Evolutionary conservation across 2,113 vertebrate species (phyloP), one percentile per base, ranked within the genome.

Genomic region (Zapus hudsonius): DNA sequence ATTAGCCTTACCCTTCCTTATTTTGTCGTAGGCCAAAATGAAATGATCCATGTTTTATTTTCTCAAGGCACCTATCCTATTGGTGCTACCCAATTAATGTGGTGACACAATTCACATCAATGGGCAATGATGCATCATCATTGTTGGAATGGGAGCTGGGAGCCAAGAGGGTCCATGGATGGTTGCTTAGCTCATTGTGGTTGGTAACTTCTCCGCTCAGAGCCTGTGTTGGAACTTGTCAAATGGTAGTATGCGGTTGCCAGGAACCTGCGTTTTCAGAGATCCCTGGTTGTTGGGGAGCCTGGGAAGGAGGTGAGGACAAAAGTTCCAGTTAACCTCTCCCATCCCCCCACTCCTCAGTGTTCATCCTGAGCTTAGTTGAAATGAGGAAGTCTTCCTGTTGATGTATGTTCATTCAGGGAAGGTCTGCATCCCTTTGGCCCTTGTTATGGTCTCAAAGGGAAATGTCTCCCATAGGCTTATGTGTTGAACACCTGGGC

Each of bases 101-200:
- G 12, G 23, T n/a, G 72, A 52, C 11, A 3, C 25, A 2, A 3
- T 12, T 47, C 42, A 72, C 2, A 20, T 2, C 27, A 11, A 1
- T 4, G 20, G 6, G 10, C 12, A 8, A 23, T 20, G 20, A 29
- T 9, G 12, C 80, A 44, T 66, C 11, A 13, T 13, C 52, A 23
- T 33, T 29, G 10, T 66, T 33, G 47, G 38, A 19, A 29, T 19
- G 7, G n/a, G 42, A 66, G 29, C 61, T 23, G 42, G 42, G 10
- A 31, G 25, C 27, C 1, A 2, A 42, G 76, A 40, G 2, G 23
- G 4, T 13, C 12, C 25, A 9, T 12, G 40, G 33, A 3, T 75
- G 19, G 11, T 55, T 42, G 20, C 20, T 1, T 27, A 33, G 31
- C 23, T 55, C 9, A 0, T 8, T 61, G 22, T 52, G 52, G 11